A percentile compares a stretch with the other conserved stretches of the same genome.
Evolutionary conservation across 2,797 vertebrate species (phyloP).

Genomic region (Danio tinwini): DNA sequence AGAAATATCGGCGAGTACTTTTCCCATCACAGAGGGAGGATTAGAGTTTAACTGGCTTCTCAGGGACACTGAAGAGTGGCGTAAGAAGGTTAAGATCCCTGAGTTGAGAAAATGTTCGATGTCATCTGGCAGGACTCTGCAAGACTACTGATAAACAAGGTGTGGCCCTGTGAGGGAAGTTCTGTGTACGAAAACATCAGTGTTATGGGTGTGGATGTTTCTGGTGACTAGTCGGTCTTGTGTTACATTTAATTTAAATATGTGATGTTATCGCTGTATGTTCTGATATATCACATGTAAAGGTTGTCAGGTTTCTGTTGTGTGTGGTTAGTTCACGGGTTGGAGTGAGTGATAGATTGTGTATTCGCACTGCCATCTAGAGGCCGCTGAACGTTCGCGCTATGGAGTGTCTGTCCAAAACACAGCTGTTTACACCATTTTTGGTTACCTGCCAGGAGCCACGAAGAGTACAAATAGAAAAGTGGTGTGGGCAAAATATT

Average conservation of each 20-base stretch:
- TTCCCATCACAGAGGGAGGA: constrained; percentile 23
- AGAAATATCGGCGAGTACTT: neutral
- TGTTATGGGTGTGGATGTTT: constrained; percentile 11
- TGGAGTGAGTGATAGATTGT: neutral
- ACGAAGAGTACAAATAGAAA: constrained; percentile 35
- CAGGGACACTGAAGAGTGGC: constrained; percentile 27
- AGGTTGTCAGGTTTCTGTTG: neutral
- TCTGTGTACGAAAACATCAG: neutral
- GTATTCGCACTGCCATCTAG: constrained; percentile 53
- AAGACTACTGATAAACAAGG: constrained; percentile 34
- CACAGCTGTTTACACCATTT: constrained; percentile 48
- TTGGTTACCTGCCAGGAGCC: constrained; percentile 43
- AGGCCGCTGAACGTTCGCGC: constrained; percentile 34
- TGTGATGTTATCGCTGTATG: neutral
- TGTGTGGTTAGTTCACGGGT: neutral
- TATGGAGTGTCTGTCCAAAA: constrained; percentile 14
- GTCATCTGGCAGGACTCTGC: constrained; percentile 32
- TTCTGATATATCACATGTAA: neutral
- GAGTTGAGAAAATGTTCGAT: constrained; percentile 39
- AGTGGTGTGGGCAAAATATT: constrained; percentile 39
- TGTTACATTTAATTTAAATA: neutral
- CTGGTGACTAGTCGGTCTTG: neutral
- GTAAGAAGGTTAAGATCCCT: constrained; percentile 40
- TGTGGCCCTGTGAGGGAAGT: constrained; percentile 12
- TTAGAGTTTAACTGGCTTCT: constrained; percentile 50